These are phyloP conservation scores for Platerodrilus igneus DNA, from an alignment of 2,888 invertebrate genomes.

Conservation along the genomic window DNA sequence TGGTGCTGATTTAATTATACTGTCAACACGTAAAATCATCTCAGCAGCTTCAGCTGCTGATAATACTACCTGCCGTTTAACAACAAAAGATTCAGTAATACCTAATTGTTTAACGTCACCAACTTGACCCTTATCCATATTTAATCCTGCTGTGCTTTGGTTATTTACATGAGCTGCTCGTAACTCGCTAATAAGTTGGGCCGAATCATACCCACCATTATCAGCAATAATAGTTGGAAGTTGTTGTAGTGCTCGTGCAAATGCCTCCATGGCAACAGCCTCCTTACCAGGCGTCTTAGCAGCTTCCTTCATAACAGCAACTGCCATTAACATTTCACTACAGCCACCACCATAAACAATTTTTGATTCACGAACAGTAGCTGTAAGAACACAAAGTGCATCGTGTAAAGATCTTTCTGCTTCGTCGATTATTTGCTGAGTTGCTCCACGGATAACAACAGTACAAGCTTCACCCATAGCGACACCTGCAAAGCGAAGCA, in stretches of 20 bases:
- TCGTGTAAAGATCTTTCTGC: slow-evolving; percentile 98
- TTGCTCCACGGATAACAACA: slow-evolving; percentile 94
- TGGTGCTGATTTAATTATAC: slow-evolving; percentile 91
- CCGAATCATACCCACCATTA: slow-evolving; percentile 97
- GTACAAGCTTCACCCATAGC: slow-evolving; percentile 95
- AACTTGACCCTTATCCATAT: slow-evolving; percentile 83
- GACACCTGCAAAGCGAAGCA: slow-evolving; percentile 92
- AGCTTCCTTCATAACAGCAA: slow-evolving; percentile 79
- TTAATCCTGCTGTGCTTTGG: slow-evolving; percentile 71
- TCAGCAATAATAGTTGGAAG: slow-evolving; percentile 96
- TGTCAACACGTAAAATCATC: slow-evolving; percentile 97
- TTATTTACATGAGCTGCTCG: slow-evolving; percentile 82
- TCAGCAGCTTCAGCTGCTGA: slow-evolving; percentile 97
- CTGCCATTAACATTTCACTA: slow-evolving; percentile 96
- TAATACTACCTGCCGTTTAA: slow-evolving; percentile 91
- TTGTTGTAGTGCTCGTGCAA: slow-evolving; percentile 81
- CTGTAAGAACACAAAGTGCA: slow-evolving; percentile 93
- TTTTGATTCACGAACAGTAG: slow-evolving; percentile 90
- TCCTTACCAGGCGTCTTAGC: slow-evolving; percentile 93
- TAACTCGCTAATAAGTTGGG: slow-evolving; percentile 87
- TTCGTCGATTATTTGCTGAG: slow-evolving; percentile 97
- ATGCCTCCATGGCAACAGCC: slow-evolving; percentile 94
- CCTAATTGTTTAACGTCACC: slow-evolving; percentile 89
- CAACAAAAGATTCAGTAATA: slow-evolving; percentile 94
- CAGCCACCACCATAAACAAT: slow-evolving; percentile 87